A percentile compares a stretch with the other conserved stretches of the same genome.
Conservation (phyloP, 1,140 invertebrate species). For the Zaprionus nigranus region DNA sequence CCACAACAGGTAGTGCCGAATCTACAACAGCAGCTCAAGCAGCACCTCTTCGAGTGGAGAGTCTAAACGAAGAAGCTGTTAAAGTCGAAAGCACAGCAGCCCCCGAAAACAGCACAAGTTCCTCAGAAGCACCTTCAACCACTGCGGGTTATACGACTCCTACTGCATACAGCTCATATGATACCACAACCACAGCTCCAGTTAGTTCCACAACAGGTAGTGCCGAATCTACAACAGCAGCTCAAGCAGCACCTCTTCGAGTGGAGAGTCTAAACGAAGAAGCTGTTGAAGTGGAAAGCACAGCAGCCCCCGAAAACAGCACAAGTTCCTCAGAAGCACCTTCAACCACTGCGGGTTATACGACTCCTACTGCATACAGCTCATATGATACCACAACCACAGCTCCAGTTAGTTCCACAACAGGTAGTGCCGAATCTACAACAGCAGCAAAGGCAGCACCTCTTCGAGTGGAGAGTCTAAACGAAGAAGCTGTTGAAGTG, state of each 20-base stretch:
- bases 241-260: neutral
- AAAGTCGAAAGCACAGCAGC: too few species aligned
- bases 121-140: too few species aligned
- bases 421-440: neutral
- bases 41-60: neutral
- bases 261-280: neutral
- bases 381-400: neutral
- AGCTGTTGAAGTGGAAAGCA: neutral
- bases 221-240: neutral
- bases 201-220: neutral
- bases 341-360: neutral
- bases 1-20: neutral
- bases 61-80: neutral
- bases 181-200: neutral
- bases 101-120: neutral
- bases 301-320: neutral
- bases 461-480: neutral
- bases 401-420: neutral
- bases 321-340: neutral
- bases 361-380: neutral
- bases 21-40: neutral
- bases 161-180: neutral
- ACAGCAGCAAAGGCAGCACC: neutral
- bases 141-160: neutral
- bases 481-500: neutral